Conservation (phyloP, 2,797 vertebrate species). For the Ataeniobius toweri region DNA sequence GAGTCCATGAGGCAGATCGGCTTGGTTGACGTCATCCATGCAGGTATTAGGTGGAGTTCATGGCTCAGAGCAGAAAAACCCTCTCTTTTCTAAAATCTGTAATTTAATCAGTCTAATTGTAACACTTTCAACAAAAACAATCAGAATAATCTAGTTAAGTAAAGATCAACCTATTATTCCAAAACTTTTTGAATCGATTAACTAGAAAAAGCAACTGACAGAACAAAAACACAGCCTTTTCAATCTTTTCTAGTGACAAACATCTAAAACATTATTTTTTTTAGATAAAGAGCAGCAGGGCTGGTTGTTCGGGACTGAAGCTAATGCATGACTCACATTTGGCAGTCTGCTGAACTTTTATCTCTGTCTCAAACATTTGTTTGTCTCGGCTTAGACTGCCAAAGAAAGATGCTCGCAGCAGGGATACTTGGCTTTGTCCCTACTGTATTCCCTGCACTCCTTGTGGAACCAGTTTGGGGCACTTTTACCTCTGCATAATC, state of each 20-base stretch:
- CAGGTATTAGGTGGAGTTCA: constrained; percentile 28
- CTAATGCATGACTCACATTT: constrained; percentile 62
- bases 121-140: neutral
- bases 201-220: neutral
- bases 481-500: constrained; percentile 55
- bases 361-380: constrained; percentile 67
- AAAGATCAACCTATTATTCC: neutral
- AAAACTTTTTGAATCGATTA: neutral
- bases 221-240: neutral
- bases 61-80: neutral
- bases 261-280: neutral
- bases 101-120: neutral
- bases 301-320: constrained; percentile 29
- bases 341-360: constrained; percentile 59
- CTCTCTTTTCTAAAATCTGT: constrained; percentile 4
- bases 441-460: constrained; percentile 52
- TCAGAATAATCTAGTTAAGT: neutral
- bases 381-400: constrained; percentile 54
- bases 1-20: constrained; percentile 16
- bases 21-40: constrained; percentile 39
- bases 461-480: constrained; percentile 42
- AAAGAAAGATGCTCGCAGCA: constrained; percentile 61
- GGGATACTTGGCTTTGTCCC: constrained; percentile 66
- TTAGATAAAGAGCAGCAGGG: constrained; percentile 10
- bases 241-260: constrained; percentile 15